Evolutionary conservation across 2,888 invertebrate genomes (phyloP), one percentile per base, ranked within the genome.

Genomic region (Chalcosyrphus nemorum): DNA sequence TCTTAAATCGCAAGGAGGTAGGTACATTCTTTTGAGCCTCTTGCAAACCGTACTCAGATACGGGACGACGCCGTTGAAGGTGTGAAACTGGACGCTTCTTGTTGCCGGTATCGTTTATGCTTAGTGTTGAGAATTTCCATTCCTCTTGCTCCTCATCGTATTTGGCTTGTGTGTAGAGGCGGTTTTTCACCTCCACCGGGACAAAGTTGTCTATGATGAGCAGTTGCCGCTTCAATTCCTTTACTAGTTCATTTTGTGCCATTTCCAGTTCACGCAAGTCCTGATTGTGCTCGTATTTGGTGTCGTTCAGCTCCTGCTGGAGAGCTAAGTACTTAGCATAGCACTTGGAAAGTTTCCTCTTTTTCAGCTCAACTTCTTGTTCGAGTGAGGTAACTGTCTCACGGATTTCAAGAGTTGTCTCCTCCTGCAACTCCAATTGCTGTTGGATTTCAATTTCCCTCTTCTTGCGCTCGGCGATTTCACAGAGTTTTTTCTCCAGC

Each of bases 351-450:
- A 99, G 92, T 91, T 98, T 92, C 88, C 96, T 96, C 21, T 98
- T 97, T 92, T 99, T 99, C 74, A 97, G 95, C 89, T 99, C 99
- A 1, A 99, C 98, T 92, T 99, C 99, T 90, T 98, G 98, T 89
- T 98, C 98, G 72, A 99, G 92, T 61, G 96, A 97, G 6, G 96
- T 94, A 89, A 97, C 99, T 0, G 98, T 98, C 89, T 96, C 97
- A 74, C 96, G 95, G 70, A 99, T 95, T 89, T 97, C 98, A 57
- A 96, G 93, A 11, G 98, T 96, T 13, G 96, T 97, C 90, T 99
- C 97, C 90, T 99, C 99, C 90, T 99, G 97, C 88, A 96, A 93
- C 89, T 99, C 98, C 65, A 99, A 93, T 89, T 96, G 95, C 91
- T 98, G 98, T 89, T 97, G 96, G 94, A 99, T 98, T 92, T 99